phyloP scores from a whole-genome alignment of 2,113 vertebrate genomes.

The Dicrurus megarhynchus region DNA sequence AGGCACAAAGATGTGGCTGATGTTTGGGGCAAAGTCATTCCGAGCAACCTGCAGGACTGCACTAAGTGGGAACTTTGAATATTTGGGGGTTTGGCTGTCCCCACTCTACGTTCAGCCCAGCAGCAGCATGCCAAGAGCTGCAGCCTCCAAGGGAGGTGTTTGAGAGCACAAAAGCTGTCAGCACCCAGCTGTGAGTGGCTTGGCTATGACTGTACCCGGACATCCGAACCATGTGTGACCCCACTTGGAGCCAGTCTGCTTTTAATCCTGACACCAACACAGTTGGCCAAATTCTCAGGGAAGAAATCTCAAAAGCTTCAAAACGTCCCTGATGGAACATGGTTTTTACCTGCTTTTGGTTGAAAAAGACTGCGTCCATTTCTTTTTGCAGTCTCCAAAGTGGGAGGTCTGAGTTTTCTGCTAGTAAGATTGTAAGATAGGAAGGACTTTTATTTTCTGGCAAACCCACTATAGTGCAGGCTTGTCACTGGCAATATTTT shows the following conservation, averaged over 20 bases:
- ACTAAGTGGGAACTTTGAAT: neutral
- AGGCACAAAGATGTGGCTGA: too few relatives aligned
- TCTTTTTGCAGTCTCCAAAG: neutral
- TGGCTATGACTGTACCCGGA: neutral
- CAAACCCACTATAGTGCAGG: neutral
- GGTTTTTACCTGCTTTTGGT: neutral
- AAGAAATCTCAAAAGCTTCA: neutral
- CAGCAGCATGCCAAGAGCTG: neutral
- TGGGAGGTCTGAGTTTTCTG: neutral
- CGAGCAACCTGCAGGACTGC: neutral
- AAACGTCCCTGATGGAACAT: neutral
- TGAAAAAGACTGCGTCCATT: neutral
- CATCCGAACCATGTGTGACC: fast-evolving
- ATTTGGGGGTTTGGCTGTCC: neutral
- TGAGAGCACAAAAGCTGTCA: neutral
- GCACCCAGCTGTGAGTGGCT: fast-evolving
- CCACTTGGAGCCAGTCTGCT: neutral
- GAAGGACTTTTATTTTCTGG: neutral
- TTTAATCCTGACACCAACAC: neutral
- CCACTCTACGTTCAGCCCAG: neutral
- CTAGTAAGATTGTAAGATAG: neutral
- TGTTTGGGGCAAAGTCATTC: neutral
- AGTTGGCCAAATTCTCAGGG: neutral
- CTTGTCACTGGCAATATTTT: neutral
- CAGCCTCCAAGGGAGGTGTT: neutral